phyloP scores from a whole-genome alignment of 2,888 invertebrate genomes.

The Andrena praecox region DNA sequence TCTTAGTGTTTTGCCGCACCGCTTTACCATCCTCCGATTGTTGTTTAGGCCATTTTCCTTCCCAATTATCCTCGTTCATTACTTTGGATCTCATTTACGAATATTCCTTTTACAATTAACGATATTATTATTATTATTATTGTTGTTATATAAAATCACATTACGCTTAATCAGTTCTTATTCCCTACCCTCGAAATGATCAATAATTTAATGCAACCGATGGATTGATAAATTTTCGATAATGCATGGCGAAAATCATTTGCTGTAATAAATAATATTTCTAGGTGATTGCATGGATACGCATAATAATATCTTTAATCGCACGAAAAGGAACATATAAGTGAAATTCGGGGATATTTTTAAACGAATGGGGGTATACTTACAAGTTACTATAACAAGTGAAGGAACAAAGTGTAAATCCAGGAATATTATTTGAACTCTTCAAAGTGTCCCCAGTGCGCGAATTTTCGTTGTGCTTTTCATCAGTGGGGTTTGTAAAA shows the following conservation, averaged over 20 bases:
- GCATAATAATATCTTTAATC: constrained; percentile 4
- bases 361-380: constrained; percentile 28
- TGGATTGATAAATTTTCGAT: not conserved
- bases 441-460: constrained; percentile 11
- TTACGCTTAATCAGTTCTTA: not conserved
- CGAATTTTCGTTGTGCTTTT: constrained; percentile 6
- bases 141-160: constrained; percentile 4
- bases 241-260: not conserved
- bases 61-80: constrained; percentile 75
- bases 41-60: constrained; percentile 70
- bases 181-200: not conserved
- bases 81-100: constrained; percentile 76
- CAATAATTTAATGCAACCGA: not conserved
- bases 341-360: not conserved
- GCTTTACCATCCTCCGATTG: constrained; percentile 60
- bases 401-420: constrained; percentile 1
- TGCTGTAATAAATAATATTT: constrained; percentile 7
- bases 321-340: constrained; percentile 1
- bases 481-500: constrained; percentile 29
- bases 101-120: constrained; percentile 21
- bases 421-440: constrained; percentile 15
- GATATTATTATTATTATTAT: constrained; percentile 23
- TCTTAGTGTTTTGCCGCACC: constrained; percentile 65
- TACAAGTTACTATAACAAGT: constrained; percentile 31
- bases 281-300: constrained; percentile 1